Percentiles rank a stretch among this genome's conserved stretches.
Conservation (phyloP, 2,888 invertebrate genomes). For the Andrena praecox region DNA sequence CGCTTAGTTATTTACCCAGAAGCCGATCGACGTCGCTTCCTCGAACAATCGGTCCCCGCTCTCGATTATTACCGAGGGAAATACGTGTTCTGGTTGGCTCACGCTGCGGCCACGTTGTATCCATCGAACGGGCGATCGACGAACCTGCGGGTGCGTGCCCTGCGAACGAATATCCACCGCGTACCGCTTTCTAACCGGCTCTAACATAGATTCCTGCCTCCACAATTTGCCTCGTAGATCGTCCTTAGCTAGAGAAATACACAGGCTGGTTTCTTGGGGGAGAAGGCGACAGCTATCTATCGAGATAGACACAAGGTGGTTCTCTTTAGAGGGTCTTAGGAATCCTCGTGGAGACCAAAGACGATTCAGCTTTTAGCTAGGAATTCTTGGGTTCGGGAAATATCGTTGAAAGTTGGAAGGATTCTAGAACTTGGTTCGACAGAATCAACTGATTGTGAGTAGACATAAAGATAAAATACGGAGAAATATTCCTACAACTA, state of each 20-base stretch:
- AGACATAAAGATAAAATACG: no score
- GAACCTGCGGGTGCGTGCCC: not conserved
- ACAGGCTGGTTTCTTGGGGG: no score
- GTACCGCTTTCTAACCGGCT: conserved; percentile 12
- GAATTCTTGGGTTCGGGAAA: no score
- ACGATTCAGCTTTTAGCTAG: no score
- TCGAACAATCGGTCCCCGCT: conserved; percentile 27
- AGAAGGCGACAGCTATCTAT: no score
- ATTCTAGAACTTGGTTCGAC: no score
- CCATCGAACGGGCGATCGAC: not conserved
- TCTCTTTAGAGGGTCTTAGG: no score
- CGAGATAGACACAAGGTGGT: no score
- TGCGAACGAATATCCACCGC: conserved; percentile 19
- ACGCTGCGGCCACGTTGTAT: not conserved
- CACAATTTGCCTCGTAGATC: not conserved
- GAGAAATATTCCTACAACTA: no score
- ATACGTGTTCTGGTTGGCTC: not conserved
- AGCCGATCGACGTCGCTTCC: conserved; percentile 2
- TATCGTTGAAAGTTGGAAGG: no score
- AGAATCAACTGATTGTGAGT: no score
- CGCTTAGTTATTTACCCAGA: conserved; percentile 19
- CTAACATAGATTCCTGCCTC: not conserved
- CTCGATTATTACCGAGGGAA: conserved; percentile 29
- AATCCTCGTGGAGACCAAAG: no score
- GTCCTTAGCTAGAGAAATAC: not conserved